Base-by-base conservation (phyloP, 2,113 vertebrate species). In the Apeltes quadracus region DNA sequence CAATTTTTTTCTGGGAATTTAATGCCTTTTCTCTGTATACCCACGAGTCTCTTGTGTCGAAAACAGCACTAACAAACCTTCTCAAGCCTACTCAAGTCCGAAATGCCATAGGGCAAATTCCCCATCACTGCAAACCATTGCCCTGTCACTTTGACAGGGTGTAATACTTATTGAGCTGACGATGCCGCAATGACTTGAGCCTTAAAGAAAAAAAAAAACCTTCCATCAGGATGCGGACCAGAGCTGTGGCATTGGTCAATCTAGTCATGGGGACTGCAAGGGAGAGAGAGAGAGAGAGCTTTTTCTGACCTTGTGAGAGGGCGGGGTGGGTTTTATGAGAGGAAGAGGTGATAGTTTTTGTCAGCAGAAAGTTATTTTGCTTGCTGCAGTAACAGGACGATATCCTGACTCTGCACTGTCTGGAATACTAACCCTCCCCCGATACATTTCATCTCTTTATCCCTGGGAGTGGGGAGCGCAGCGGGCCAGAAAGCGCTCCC, bases 331-430 rank as follows among this genome's bases (percentile, higher is more conserved):
- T 48, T 88, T 77, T 81, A 84, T 73, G 77, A 77, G 78, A 64
- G 53, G 61, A 78, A 54, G 72, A 72, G 84, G 82, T 80, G 85
- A 90, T 89, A 20, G 68, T 84, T 90, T 91, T 88, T 90, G 88
- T 90, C 90, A 88, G 88, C 78, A 82, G 86, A 87, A 92, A 89
- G 79, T 83, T 83, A 84, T 90, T 92, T 87, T 87, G 86, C 80
- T 86, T 83, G 79, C 86, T 73, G 78, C 85, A 69, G 67, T 86
- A 87, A 89, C 82, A 75, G 78, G 74, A 88, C 75, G 82, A 93
- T 85, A 82, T 82, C 89, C 87, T 91, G 87, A 93, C 85, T 84
- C 79, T 61, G 88, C 89, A 90, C 68, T 73, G 86, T 88, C 78
- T 86, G 75, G 48, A 76, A 84, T 81, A 87, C 69, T 79, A 62